phyloP scores from a whole-genome alignment of 2,797 vertebrate species.

The Hippopotamyrus pictus region DNA sequence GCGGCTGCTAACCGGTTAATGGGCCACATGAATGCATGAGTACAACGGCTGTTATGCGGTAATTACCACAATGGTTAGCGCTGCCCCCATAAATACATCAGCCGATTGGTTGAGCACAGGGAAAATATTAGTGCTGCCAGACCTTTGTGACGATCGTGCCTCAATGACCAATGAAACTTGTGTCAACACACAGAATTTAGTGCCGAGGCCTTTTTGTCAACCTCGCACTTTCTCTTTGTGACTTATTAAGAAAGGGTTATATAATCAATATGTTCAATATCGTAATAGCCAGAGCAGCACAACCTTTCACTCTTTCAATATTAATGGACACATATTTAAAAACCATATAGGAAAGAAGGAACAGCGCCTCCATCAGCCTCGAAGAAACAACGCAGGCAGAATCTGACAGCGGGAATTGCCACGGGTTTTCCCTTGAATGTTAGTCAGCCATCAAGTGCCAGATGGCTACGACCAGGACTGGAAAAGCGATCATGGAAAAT shows the following conservation, averaged over 20 bases:
- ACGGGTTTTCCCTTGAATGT: neutral
- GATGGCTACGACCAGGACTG: neutral
- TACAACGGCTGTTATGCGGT: neutral
- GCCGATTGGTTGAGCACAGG: neutral
- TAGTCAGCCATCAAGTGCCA: neutral
- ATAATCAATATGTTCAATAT: slow-evolving; percentile 28
- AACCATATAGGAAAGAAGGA: neutral
- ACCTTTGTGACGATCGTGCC: neutral
- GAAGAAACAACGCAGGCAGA: neutral
- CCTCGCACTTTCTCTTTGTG: slow-evolving; percentile 16
- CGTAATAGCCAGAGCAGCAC: slow-evolving; percentile 18
- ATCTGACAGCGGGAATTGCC: neutral
- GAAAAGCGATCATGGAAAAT: neutral
- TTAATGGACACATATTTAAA: neutral
- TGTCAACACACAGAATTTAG: slow-evolving; percentile 20
- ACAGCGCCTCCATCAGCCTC: neutral
- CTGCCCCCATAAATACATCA: neutral
- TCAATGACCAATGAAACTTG: slow-evolving; percentile 6
- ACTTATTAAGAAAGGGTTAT: slow-evolving; percentile 10
- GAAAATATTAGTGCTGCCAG: slow-evolving; percentile 18
- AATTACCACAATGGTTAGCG: neutral
- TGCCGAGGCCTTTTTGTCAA: slow-evolving; percentile 2
- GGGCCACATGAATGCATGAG: slow-evolving; percentile 12
- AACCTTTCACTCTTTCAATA: neutral
- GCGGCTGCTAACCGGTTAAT: slow-evolving; percentile 15